phyloP scores from a whole-genome alignment of 2,888 invertebrate species.

The Machimus rusticus region DNA sequence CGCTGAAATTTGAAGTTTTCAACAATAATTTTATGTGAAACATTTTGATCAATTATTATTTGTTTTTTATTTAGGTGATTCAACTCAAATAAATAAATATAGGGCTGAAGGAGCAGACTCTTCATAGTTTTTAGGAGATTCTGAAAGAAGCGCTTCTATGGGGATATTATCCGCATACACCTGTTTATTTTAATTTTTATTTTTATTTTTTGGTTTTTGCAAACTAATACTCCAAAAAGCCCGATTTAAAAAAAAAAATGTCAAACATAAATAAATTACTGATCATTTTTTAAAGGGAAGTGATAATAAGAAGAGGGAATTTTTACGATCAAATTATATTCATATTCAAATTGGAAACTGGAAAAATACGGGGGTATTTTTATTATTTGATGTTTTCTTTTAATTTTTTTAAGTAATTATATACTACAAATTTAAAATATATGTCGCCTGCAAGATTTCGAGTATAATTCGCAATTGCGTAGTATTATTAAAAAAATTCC shows the following conservation, averaged over 20 bases:
- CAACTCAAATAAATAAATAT: conserved; percentile 8
- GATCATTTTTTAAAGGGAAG: background rate
- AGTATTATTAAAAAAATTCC: too few relatives aligned
- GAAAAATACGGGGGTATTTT: background rate
- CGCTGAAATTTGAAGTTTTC: conserved; percentile 59
- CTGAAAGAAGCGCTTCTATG: background rate
- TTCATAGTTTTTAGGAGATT: background rate
- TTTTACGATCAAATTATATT: background rate
- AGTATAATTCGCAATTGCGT: too few relatives aligned
- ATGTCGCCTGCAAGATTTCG: too few relatives aligned
- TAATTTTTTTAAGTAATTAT: background rate
- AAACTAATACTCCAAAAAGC: background rate
- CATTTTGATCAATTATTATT: conserved; percentile 22
- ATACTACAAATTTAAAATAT: too few relatives aligned
- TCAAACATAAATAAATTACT: background rate
- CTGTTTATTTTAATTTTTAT: background rate
- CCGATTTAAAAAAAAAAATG: background rate
- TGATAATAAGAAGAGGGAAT: background rate
- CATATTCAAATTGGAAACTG: background rate
- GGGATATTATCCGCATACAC: background rate
- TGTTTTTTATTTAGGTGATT: background rate
- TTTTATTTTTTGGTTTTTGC: too few relatives aligned
- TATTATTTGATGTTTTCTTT: background rate
- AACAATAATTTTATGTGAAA: conserved; percentile 52
- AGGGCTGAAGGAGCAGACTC: background rate